Percentiles rank a stretch among this genome's conserved stretches.
These are phyloP conservation scores for Polymixis flavicincta DNA, from an alignment of 2,888 invertebrate genomes.

Conservation along the genomic window DNA sequence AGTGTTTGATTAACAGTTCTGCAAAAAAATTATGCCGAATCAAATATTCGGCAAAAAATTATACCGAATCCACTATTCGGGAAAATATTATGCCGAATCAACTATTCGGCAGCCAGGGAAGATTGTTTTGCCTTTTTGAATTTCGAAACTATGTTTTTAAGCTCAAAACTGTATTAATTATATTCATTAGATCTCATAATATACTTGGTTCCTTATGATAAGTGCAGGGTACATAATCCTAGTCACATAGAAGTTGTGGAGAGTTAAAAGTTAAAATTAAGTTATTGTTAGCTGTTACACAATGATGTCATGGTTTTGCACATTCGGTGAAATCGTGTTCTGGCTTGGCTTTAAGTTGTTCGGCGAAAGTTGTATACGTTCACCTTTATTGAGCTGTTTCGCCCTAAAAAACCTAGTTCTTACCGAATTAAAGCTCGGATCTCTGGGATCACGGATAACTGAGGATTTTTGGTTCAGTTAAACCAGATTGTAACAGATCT, in stretches of 20 bases:
- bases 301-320: conserved; percentile 18
- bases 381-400: too few species aligned
- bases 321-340: conserved; percentile 2
- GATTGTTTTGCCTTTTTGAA: neutral
- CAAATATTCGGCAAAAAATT: too few species aligned
- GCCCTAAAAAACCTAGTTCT: neutral
- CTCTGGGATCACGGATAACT: neutral
- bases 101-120: neutral
- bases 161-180: conserved; percentile 18
- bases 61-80: neutral
- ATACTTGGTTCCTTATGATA: conserved; percentile 56
- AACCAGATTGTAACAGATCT: neutral
- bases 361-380: neutral
- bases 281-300: conserved; percentile 32
- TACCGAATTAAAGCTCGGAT: neutral
- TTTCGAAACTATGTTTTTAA: neutral
- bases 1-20: neutral
- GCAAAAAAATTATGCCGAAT: neutral
- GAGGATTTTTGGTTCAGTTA: neutral
- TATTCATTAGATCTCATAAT: conserved; percentile 26
- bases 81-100: neutral
- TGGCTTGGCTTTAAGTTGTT: neutral
- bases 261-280: conserved; percentile 28
- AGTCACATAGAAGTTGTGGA: conserved; percentile 54
- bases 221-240: conserved; percentile 72